Base-by-base conservation (phyloP, 2,888 invertebrate species). In the Lutraria lutraria region DNA sequence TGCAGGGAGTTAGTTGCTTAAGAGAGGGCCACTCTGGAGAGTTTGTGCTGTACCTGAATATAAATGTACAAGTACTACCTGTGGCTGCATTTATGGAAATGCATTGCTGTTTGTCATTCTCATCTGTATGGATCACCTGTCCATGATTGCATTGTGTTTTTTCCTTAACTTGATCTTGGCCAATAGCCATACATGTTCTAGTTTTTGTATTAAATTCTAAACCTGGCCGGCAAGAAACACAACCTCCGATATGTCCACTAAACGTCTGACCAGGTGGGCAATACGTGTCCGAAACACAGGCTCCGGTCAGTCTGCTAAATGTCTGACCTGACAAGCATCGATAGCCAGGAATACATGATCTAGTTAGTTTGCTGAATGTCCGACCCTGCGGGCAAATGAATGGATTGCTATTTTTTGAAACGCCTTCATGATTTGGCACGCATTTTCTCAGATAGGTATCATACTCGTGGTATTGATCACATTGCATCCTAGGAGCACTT, bases 81-180 rank as follows among this genome's bases (percentile, higher is more conserved):
- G 81, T 79, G 25, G 88, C 85, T 10, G 72, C 54, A 16, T 81
- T 79, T 21, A 89, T 81, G n/a, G 79, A 72, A 3, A 88, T 79
- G 81, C 92, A 92, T 0, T 68, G 63, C 19, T n/a, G 31, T 8
- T 82, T 16, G 8, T 85, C 89, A 21, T 43, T 79, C 3, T 87
- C 83, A 21, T 84, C 85, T 16, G 87, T 85, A 19, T 89, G 16
- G 31, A 31, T 34, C 3, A 76, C 76, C 19, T 76, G 29, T 31
- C 76, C 76, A 34, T 76, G 19, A 16, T 31, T 25, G 25, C 76
- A 76, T 12, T 31, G 76, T 34, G 4, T 31, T 16, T 16, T 6
- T 12, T 15, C 31, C 34, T 76, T 0, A 31, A 31, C 34, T 6
- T 34, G 31, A 31, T 0, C 76, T 34, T 34, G 4, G 16, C 76